Evolutionary conservation across 2,888 invertebrate genomes (phyloP).

Genomic region (Alviniconcha strummeri): DNA sequence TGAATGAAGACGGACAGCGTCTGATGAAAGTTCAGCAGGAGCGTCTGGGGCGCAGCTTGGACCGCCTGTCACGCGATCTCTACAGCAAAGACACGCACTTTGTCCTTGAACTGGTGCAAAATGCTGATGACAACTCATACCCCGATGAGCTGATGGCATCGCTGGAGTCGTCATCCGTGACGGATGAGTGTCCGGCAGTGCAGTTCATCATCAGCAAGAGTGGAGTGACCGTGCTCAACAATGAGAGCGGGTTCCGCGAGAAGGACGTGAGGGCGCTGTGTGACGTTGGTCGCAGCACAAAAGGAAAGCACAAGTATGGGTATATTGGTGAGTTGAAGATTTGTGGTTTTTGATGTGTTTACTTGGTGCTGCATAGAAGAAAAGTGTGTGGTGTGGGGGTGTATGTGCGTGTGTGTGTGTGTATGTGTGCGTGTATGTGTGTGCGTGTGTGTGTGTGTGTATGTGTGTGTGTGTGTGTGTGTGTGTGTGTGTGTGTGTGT

Average conservation of each 20-base stretch:
- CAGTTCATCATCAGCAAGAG: slow-evolving; percentile 61
- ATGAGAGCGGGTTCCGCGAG: slow-evolving; percentile 71
- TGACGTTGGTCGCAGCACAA: slow-evolving; percentile 73
- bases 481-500: neutral
- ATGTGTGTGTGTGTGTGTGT: neutral
- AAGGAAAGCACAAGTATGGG: slow-evolving; percentile 71
- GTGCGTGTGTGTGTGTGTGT: neutral
- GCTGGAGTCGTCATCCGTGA: neutral
- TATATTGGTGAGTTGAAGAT: slow-evolving; percentile 67
- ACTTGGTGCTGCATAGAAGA: neutral
- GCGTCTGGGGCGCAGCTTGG: slow-evolving; percentile 70
- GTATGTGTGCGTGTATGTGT: neutral
- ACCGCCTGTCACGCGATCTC: slow-evolving; percentile 65
- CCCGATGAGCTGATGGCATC: slow-evolving; percentile 48
- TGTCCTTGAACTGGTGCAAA: slow-evolving; percentile 73
- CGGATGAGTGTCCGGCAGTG: slow-evolving; percentile 57
- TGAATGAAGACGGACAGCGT: slow-evolving; percentile 65
- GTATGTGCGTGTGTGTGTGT: neutral
- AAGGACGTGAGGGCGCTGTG: slow-evolving; percentile 71
- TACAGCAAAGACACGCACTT: slow-evolving; percentile 73
- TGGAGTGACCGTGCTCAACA: slow-evolving; percentile 67
- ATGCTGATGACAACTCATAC: slow-evolving; percentile 74
- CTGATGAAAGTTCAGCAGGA: slow-evolving; percentile 70
- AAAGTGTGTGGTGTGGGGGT: no score
- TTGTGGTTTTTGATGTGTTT: neutral